Evolutionary conservation across 1,140 invertebrate genomes (phyloP).

Genomic region (Rhopalosiphum padi): DNA sequence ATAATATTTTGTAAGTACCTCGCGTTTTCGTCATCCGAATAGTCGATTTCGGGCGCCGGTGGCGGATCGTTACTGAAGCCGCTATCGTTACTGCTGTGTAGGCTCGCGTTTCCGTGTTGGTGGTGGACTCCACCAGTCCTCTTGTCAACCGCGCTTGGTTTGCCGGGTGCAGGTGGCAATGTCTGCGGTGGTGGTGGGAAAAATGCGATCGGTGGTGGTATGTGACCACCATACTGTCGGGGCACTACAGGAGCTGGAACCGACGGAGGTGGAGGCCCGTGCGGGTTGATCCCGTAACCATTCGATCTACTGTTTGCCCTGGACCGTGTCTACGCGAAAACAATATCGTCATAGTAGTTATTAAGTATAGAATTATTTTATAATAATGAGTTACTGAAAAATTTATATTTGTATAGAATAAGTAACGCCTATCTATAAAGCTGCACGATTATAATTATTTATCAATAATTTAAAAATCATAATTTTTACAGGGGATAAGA

Average conservation of each 20-base stretch:
- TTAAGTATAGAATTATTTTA: background rate
- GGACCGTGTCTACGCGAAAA: background rate
- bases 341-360: background rate
- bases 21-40: conserved; percentile 83
- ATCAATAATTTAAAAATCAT: background rate
- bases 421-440: background rate
- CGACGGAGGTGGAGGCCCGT: conserved; percentile 59
- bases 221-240: conserved; percentile 4
- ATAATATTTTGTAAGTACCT: conserved; percentile 68
- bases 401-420: background rate
- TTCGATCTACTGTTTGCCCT: conserved; percentile 28
- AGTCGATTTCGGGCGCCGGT: conserved; percentile 86
- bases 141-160: conserved; percentile 48
- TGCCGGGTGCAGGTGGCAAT: conserved; percentile 34
- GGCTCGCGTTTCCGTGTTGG: conserved; percentile 71
- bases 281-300: conserved; percentile 33
- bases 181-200: conserved; percentile 55
- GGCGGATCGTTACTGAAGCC: conserved; percentile 89
- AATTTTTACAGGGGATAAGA: background rate
- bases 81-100: conserved; percentile 90
- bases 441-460: background rate
- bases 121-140: conserved; percentile 26
- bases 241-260: conserved; percentile 61
- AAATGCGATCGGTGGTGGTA: conserved; percentile 13
- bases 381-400: background rate